Evolutionary conservation across 2,797 vertebrate genomes (phyloP).

Genomic region (Melanotaenia trifasciata): DNA sequence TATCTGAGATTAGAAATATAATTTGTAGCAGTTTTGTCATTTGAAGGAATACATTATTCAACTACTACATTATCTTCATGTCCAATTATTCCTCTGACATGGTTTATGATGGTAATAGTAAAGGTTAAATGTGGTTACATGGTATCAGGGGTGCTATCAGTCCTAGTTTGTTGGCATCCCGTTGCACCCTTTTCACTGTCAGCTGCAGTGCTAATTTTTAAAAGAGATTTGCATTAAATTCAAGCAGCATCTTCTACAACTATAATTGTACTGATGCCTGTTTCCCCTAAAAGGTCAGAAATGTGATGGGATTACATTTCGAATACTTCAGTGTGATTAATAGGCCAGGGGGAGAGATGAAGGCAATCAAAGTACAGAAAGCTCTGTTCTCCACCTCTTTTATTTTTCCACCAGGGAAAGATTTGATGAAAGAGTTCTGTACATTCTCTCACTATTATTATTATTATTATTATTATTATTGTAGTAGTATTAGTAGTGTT

Average conservation of each 20-base stretch:
- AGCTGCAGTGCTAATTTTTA: conserved; percentile 83
- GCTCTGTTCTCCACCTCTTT: conserved; percentile 36
- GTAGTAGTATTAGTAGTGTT: no score
- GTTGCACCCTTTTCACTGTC: conserved; percentile 85
- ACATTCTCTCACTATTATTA: neutral
- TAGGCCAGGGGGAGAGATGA: conserved; percentile 66
- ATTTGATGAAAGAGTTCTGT: neutral
- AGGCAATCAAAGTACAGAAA: conserved; percentile 57
- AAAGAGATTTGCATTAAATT: conserved; percentile 88
- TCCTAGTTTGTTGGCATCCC: conserved; percentile 87
- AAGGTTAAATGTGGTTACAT: conserved; percentile 77
- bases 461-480: neutral
- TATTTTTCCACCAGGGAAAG: neutral
- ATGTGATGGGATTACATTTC: conserved; percentile 86
- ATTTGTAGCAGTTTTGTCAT: conserved; percentile 19
- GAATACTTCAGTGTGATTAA: conserved; percentile 86
- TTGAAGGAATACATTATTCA: conserved; percentile 46
- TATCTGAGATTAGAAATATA: conserved; percentile 20
- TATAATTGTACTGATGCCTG: conserved; percentile 88
- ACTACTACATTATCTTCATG: conserved; percentile 51
- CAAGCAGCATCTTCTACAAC: conserved; percentile 79
- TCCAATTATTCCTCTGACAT: conserved; percentile 64
- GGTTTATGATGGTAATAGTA: conserved; percentile 58
- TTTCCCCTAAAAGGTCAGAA: conserved; percentile 86
- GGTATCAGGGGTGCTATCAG: conserved; percentile 86